These are phyloP conservation scores for Caenorhabditis virilis DNA, from an alignment of 2,888 invertebrate species.

Conservation along the genomic window DNA sequence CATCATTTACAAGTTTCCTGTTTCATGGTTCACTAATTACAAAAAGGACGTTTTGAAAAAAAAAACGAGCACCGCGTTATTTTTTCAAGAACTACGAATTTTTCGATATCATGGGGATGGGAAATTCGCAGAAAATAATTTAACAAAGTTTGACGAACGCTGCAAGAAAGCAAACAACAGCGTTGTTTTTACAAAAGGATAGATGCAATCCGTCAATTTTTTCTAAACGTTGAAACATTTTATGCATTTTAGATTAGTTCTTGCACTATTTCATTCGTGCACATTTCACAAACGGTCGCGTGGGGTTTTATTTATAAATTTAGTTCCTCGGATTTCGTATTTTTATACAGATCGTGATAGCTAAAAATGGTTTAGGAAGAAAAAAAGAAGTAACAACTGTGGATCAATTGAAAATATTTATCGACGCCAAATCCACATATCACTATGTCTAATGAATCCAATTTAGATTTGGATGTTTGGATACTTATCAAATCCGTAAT, in stretches of 20 bases:
- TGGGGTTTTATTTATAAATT: too few relatives aligned
- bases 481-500: slow-evolving; percentile 66
- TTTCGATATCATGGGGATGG: too few relatives aligned
- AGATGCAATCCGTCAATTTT: too few relatives aligned
- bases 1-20: too few relatives aligned
- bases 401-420: neutral
- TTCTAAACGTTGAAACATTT: neutral
- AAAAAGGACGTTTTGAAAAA: too few relatives aligned
- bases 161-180: too few relatives aligned
- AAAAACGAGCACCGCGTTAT: too few relatives aligned
- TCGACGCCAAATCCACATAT: neutral
- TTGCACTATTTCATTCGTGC: neutral
- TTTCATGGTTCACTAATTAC: too few relatives aligned
- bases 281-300: too few relatives aligned
- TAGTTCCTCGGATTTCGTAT: neutral
- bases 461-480: slow-evolving; percentile 57
- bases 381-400: neutral
- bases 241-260: neutral
- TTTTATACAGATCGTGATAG: neutral
- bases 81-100: slow-evolving; percentile 6
- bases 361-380: neutral
- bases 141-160: too few relatives aligned
- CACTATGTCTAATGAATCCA: neutral
- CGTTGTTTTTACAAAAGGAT: too few relatives aligned
- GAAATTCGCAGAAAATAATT: too few relatives aligned